Evolutionary conservation across 2,113 vertebrate genomes (phyloP).

Genomic region (Amphilophus citrinellus): DNA sequence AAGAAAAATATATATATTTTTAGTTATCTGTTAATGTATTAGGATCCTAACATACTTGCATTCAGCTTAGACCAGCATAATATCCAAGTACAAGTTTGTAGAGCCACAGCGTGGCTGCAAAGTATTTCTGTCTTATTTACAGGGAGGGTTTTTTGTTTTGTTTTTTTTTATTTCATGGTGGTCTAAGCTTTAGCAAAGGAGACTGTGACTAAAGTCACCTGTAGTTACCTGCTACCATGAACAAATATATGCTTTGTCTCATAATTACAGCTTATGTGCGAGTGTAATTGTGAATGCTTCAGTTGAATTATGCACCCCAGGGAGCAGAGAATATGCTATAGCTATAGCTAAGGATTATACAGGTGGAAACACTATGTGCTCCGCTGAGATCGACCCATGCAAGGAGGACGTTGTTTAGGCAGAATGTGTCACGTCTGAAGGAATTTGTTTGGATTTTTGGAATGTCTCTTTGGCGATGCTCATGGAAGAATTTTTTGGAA

Average conservation of each 20-base stretch:
- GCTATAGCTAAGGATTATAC: conserved; percentile 21
- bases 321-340: conserved; percentile 16
- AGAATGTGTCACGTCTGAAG: not conserved
- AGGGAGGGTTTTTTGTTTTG: not conserved
- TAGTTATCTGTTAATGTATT: not conserved
- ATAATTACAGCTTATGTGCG: conserved; percentile 50
- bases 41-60: not conserved
- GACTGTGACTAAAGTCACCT: not conserved
- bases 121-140: not conserved
- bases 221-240: not conserved
- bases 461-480: not conserved
- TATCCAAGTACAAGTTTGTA: not conserved
- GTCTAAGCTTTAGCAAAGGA: conserved; percentile 20
- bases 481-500: not conserved
- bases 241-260: conserved; percentile 54
- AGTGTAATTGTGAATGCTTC: conserved; percentile 29
- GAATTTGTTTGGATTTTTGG: not conserved
- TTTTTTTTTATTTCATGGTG: not conserved
- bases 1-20: too few species aligned
- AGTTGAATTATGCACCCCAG: conserved; percentile 48
- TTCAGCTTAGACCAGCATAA: accelerated
- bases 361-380: not conserved
- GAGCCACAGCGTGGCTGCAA: not conserved
- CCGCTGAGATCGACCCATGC: conserved; percentile 16
- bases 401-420: not conserved